Conservation (phyloP, 2,113 vertebrate genomes). For the Accipiter cooperii region DNA sequence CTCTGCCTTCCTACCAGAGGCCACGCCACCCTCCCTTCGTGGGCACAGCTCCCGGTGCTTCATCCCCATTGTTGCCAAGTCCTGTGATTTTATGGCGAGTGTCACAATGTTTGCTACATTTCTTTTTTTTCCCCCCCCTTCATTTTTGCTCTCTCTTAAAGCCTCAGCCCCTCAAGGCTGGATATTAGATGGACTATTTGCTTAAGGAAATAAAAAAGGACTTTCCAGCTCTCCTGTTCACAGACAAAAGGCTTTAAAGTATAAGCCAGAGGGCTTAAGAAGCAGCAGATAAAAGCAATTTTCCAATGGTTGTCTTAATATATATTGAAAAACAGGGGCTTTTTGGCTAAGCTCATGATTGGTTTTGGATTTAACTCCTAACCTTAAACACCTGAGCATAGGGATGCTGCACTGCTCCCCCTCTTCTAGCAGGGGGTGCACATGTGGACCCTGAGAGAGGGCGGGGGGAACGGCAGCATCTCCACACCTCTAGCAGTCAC, state of each 20-base stretch:
- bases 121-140: background rate
- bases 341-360: constrained; percentile 1
- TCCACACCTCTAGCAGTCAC: background rate
- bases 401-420: background rate
- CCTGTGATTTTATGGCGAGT: background rate
- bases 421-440: background rate
- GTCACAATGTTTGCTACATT: background rate
- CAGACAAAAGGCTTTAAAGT: constrained; percentile 38
- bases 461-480: background rate
- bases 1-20: background rate
- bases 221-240: constrained; percentile 3
- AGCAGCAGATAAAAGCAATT: constrained; percentile 27
- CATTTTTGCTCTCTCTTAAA: background rate
- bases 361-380: background rate
- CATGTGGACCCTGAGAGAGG: background rate
- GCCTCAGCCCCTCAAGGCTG: background rate
- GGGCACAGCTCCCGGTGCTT: background rate
- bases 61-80: background rate
- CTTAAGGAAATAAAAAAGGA: constrained; percentile 40
- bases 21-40: background rate
- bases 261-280: background rate
- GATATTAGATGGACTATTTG: constrained; percentile 15
- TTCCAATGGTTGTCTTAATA: constrained; percentile 18
- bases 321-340: background rate
- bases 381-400: background rate